Percentiles rank a stretch among this genome's conserved stretches.
These are phyloP conservation scores for Trisateles emortualis DNA, from an alignment of 2,888 invertebrate genomes.

Conservation along the genomic window DNA sequence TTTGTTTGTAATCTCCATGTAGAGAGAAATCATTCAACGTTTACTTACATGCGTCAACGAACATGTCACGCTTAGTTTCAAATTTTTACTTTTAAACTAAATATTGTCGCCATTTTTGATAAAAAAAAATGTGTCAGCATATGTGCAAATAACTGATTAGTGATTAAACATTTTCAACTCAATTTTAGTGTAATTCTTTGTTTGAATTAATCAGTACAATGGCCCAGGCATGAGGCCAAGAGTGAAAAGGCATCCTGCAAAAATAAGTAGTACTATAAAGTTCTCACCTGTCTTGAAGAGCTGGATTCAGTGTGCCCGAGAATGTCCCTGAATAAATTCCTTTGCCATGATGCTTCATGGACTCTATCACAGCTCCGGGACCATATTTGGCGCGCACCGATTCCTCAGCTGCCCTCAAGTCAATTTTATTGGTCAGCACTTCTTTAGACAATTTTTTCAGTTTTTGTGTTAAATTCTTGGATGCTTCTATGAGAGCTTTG, in stretches of 20 bases:
- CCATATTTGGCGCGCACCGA: constrained; percentile 79
- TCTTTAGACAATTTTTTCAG: constrained; percentile 96
- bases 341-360: constrained; percentile 97
- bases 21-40: constrained; percentile 24
- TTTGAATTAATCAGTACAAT: constrained; percentile 9
- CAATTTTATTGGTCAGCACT: constrained; percentile 91
- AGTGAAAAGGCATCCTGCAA: too few relatives aligned
- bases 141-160: constrained; percentile 31
- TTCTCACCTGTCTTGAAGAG: constrained; percentile 93
- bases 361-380: constrained; percentile 94
- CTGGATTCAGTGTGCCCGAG: constrained; percentile 97
- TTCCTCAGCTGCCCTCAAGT: constrained; percentile 81
- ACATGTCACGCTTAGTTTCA: constrained; percentile 11
- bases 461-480: constrained; percentile 96
- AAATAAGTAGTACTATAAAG: neutral
- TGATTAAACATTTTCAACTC: constrained; percentile 24
- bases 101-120: constrained; percentile 26
- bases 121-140: constrained; percentile 29
- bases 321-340: constrained; percentile 99
- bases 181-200: constrained; percentile 21
- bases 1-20: constrained; percentile 16
- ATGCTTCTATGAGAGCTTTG: constrained; percentile 94
- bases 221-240: too few relatives aligned
- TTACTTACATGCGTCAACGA: constrained; percentile 13
- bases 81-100: constrained; percentile 6